Evolutionary conservation across 2,888 invertebrate genomes (phyloP).

Genomic region (Aleiodes testaceus): DNA sequence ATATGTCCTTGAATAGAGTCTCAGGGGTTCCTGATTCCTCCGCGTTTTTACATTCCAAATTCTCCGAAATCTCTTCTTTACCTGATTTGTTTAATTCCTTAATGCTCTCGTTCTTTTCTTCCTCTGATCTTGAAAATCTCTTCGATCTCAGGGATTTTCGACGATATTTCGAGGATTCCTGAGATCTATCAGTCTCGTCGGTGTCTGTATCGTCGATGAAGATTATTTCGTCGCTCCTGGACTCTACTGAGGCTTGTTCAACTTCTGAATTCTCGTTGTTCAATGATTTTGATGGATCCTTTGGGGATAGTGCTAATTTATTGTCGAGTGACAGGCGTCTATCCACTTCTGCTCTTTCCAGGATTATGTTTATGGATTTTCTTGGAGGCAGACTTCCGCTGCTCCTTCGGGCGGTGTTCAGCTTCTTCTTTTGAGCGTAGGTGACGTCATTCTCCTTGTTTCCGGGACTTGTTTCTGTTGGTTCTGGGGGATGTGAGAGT

Average conservation of each 20-base stretch:
- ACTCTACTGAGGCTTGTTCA: not conserved
- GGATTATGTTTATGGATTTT: too few species aligned
- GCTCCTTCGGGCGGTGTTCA: too few species aligned
- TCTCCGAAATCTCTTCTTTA: constrained; percentile 7
- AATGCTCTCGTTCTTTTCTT: constrained; percentile 4
- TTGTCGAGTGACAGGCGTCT: too few species aligned
- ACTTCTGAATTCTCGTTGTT: too few species aligned
- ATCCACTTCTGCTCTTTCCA: too few species aligned
- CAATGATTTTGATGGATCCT: too few species aligned
- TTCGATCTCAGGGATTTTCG: too few species aligned
- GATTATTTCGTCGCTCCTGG: constrained; percentile 25
- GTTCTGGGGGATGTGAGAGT: not conserved
- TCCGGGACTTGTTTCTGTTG: constrained; percentile 41
- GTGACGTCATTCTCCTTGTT: constrained; percentile 53
- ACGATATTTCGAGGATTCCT: not conserved
- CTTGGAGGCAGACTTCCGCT: too few species aligned
- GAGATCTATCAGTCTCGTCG: not conserved
- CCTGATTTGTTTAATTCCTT: not conserved
- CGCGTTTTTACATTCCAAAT: constrained; percentile 49
- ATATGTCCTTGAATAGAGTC: constrained; percentile 59
- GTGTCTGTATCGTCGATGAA: constrained; percentile 19
- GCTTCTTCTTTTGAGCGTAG: constrained; percentile 14
- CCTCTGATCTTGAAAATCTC: not conserved
- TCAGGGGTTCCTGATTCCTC: constrained; percentile 44
- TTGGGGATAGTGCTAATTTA: too few species aligned